A percentile compares a stretch with the other conserved stretches of the same genome.
These are phyloP conservation scores for Archaeoteleia sp. DNA, from an alignment of 2,888 invertebrate species.

Conservation along the genomic window DNA sequence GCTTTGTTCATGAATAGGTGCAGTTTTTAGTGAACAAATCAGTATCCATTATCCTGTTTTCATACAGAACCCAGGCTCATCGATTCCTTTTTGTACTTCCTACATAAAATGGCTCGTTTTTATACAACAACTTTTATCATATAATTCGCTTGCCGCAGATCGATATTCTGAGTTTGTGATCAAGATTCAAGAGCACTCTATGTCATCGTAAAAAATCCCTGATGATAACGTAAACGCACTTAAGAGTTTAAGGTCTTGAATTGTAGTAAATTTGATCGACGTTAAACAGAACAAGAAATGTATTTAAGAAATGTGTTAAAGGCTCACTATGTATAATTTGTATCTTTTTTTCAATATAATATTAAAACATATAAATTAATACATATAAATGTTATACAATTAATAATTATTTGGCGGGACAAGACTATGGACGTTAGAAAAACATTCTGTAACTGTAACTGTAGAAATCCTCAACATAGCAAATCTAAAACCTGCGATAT, in stretches of 20 bases:
- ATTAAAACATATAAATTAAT: no score
- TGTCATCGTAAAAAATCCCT: slow-evolving; percentile 16
- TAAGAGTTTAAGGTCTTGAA: slow-evolving; percentile 22
- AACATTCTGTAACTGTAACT: no score
- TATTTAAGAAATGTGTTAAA: no score
- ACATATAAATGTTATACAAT: no score
- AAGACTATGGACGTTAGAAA: no score
- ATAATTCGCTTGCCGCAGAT: slow-evolving; percentile 32
- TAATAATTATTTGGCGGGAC: no score
- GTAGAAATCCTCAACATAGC: no score
- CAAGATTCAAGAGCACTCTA: slow-evolving; percentile 30
- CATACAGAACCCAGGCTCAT: slow-evolving; percentile 1
- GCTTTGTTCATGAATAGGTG: slow-evolving; percentile 13
- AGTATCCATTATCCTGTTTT: slow-evolving; percentile 22
- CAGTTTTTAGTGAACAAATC: slow-evolving; percentile 16
- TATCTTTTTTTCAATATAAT: not conserved
- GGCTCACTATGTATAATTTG: slow-evolving; percentile 1
- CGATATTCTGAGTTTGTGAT: slow-evolving; percentile 33
- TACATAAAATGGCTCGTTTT: slow-evolving; percentile 25
- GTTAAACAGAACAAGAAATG: not conserved
- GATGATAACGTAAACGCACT: slow-evolving; percentile 18
- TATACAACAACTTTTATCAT: slow-evolving; percentile 27
- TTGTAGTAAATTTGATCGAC: slow-evolving; percentile 24
- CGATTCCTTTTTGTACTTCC: slow-evolving; percentile 8
- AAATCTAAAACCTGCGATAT: no score